Percentiles rank a stretch among this genome's conserved stretches.
phyloP scores from a whole-genome alignment of 2,888 invertebrate species.

The Cataglyphis livida region DNA sequence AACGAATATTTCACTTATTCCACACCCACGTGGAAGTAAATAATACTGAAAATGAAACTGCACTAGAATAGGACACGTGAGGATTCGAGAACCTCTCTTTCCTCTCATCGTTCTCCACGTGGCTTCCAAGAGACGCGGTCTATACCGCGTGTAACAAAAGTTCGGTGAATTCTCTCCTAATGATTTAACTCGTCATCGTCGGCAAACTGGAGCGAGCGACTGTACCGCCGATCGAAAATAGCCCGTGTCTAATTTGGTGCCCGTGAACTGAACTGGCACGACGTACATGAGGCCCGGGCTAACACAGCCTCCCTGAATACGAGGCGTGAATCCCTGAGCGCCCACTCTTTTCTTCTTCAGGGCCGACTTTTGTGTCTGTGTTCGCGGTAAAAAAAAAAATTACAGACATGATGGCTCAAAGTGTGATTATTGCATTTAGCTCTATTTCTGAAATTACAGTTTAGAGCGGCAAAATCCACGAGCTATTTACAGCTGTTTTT shows the following conservation, averaged over 20 bases:
- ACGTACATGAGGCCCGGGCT: conserved; percentile 69
- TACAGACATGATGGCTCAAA: not conserved
- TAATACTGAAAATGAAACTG: conserved; percentile 34
- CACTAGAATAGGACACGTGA: conserved; percentile 15
- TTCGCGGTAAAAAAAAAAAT: not conserved
- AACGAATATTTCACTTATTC: conserved; percentile 1
- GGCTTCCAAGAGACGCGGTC: conserved; percentile 17
- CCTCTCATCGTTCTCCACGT: conserved; percentile 24
- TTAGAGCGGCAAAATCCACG: not conserved
- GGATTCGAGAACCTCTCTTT: not conserved
- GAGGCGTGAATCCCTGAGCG: conserved; percentile 45
- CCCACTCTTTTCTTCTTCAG: conserved; percentile 49
- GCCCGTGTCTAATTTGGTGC: conserved; percentile 85
- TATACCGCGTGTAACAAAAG: conserved; percentile 23
- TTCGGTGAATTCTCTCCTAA: not conserved
- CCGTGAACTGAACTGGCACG: conserved; percentile 83
- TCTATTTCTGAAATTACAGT: not conserved
- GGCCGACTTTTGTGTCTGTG: conserved; percentile 25
- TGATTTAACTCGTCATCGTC: conserved; percentile 51
- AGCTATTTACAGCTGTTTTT: not conserved
- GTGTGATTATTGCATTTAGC: not conserved
- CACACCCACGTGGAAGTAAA: conserved; percentile 27
- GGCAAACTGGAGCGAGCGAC: conserved; percentile 82
- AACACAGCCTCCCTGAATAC: conserved; percentile 62
- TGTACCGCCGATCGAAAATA: conserved; percentile 82